Evolutionary conservation across 2,113 vertebrate species (phyloP), one percentile per base, ranked within the genome.

Genomic region (Thunnus thynnus): DNA sequence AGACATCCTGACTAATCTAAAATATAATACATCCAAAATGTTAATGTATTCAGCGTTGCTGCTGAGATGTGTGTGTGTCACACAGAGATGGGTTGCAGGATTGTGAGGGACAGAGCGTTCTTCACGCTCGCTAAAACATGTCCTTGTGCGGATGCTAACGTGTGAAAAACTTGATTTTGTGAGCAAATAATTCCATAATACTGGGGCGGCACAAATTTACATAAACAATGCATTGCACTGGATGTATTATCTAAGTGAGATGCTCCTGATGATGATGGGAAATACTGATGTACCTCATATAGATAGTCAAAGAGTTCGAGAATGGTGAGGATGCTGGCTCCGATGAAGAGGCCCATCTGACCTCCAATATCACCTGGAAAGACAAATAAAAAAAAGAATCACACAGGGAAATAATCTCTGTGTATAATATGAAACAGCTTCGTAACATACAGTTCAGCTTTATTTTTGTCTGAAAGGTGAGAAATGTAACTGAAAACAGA

Each of bases 311-410:
- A 98, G 63, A 99, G 96, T 85, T 99, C 98, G 67, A 99, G 95
- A 41, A 99, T 96, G 0, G 98, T 99, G 78, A 99, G 96, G 90
- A 99, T 97, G 65, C 98, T 99, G 90, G 98, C 98, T 16, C 98
- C 98, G 0, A 99, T 99, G 93, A 99, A 99, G 64, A 99, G 95
- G 13, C 98, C 98, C 98, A 99, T 99, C 95, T 99, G 98, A 80
- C 98, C 98, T 18, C 98, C 98, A 1, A 99, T 99, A 91, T 99
- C 98, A 89, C 98, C 98, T 99, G 93, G 3, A 41, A 25, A 22
- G 50, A 63, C 6, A 54, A 47, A 64, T 3, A 32, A 56, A 11
- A 14, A 25, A 12, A 27, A 51, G 14, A 22, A 56, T 41, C 41
- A 36, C 25, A 52, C 58, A 41, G 20, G 5, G 20, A 9, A 17